These are phyloP conservation scores for Odontocerum albicorne DNA, from an alignment of 2,888 invertebrate species.

Conservation along the genomic window DNA sequence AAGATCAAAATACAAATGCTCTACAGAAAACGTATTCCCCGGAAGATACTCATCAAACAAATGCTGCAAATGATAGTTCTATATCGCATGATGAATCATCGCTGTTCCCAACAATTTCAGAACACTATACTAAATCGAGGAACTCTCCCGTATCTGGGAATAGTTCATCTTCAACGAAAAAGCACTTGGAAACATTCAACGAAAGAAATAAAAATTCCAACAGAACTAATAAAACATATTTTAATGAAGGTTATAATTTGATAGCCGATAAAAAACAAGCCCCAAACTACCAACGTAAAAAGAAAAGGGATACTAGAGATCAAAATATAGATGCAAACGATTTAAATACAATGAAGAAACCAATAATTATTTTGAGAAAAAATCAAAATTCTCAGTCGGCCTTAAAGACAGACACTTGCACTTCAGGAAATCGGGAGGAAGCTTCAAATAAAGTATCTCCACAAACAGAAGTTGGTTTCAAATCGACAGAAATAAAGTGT, in stretches of 20 bases:
- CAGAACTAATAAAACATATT: conserved; percentile 1
- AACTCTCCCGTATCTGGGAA: conserved; percentile 2
- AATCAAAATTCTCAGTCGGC: not conserved
- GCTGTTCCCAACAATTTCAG: not conserved
- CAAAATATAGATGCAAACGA: not conserved
- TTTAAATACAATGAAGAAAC: conserved; percentile 6
- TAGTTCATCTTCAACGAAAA: conserved; percentile 5
- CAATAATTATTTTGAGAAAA: conserved; percentile 9
- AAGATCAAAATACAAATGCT: too few species aligned
- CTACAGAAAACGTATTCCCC: too few species aligned
- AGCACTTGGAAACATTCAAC: not conserved
- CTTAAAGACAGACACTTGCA: not conserved
- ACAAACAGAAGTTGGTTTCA: not conserved
- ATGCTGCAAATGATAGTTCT: too few species aligned
- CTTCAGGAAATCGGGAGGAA: not conserved
- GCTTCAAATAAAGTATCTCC: not conserved
- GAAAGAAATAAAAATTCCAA: conserved; percentile 5
- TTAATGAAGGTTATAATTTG: not conserved
- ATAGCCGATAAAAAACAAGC: conserved; percentile 3
- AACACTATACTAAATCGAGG: not conserved
- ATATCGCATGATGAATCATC: too few species aligned
- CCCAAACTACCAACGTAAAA: conserved; percentile 2
- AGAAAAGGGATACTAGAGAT: conserved; percentile 7
- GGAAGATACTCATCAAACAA: too few species aligned
- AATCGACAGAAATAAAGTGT: too few species aligned